Evolutionary conservation across 2,797 vertebrate genomes (phyloP).

Genomic region (Cheirogaleus major): DNA sequence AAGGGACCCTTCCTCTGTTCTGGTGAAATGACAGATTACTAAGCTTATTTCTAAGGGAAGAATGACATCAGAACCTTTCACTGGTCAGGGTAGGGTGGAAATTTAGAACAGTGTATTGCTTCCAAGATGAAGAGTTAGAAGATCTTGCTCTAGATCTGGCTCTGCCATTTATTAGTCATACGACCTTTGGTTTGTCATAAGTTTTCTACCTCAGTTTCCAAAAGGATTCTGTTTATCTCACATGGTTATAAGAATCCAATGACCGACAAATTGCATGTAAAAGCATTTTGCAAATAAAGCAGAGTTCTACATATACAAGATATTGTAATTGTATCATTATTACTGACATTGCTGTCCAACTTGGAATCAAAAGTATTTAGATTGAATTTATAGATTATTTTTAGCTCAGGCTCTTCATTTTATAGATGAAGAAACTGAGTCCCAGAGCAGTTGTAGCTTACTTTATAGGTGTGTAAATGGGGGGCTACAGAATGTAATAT

Average conservation of each 20-base stretch:
- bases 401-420: neutral
- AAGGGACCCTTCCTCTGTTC: conserved; percentile 85
- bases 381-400: neutral
- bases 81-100: neutral
- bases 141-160: neutral
- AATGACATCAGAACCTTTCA: neutral
- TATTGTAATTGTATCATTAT: neutral
- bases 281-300: neutral
- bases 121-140: neutral
- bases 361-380: neutral
- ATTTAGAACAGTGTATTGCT: neutral
- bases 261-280: neutral
- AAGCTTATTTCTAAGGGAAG: neutral
- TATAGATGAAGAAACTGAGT: neutral
- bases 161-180: neutral
- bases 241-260: neutral
- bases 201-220: neutral
- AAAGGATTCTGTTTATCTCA: neutral
- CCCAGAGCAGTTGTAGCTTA: neutral
- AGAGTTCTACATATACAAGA: neutral
- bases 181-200: neutral
- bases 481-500: neutral
- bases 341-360: neutral
- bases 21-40: neutral
- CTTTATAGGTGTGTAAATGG: neutral